Conservation (phyloP, 2,113 vertebrate species). For the Oenanthe melanoleuca region DNA sequence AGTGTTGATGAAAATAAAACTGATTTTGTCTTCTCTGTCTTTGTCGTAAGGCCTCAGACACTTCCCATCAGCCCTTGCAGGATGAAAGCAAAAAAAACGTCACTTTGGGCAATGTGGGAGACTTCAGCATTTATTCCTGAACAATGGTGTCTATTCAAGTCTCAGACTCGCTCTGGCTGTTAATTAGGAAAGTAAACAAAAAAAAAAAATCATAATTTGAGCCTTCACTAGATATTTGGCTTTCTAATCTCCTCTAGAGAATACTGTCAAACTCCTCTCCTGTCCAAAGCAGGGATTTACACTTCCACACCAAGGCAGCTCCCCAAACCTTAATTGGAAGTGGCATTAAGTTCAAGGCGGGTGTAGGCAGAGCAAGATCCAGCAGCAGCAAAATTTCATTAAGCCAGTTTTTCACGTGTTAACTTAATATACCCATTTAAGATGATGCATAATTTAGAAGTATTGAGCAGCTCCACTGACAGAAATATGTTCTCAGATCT, state of each 20-base stretch:
- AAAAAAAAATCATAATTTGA: background rate
- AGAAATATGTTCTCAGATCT: background rate
- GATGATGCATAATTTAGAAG: background rate
- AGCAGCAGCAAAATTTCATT: conserved; percentile 4
- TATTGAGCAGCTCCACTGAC: background rate
- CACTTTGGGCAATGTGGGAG: background rate
- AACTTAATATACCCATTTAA: conserved; percentile 8
- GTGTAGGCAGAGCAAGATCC: background rate
- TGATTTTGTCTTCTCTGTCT: background rate
- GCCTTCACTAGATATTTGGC: background rate
- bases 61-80: background rate
- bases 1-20: background rate
- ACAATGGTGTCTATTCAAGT: background rate
- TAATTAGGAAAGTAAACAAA: conserved; percentile 27
- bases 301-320: background rate
- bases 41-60: background rate
- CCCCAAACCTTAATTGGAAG: conserved; percentile 2
- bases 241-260: conserved; percentile 7
- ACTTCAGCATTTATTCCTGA: background rate
- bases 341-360: background rate
- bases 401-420: background rate
- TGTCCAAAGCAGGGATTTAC: conserved; percentile 13
- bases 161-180: background rate
- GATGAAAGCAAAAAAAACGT: background rate
- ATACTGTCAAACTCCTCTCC: background rate